These are phyloP conservation scores for Atractosteus spatula DNA, from an alignment of 2,113 vertebrate genomes.

Conservation along the genomic window DNA sequence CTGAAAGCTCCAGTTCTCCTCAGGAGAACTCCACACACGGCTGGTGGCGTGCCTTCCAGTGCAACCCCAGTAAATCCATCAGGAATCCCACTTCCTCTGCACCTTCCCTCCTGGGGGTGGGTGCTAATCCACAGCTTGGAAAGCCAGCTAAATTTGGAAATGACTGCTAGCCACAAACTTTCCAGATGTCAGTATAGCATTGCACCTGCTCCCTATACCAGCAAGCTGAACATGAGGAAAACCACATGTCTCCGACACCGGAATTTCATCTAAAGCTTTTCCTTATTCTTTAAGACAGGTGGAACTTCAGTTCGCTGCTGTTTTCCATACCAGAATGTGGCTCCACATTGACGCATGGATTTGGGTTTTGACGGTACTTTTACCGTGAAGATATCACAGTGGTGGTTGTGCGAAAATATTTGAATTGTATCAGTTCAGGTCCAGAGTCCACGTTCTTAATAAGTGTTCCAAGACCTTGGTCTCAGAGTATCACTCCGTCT, in stretches of 20 bases:
- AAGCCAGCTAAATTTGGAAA: constrained; percentile 51
- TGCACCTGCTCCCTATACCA: constrained; percentile 56
- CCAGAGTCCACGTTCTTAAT: too few species aligned
- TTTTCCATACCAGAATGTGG: too few species aligned
- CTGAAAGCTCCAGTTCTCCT: too few species aligned
- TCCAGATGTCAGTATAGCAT: constrained; percentile 54
- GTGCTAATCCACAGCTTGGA: constrained; percentile 46
- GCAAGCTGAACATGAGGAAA: constrained; percentile 29
- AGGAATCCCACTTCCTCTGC: constrained; percentile 48
- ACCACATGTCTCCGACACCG: not conserved
- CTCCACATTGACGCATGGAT: too few species aligned
- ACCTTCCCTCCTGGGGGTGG: constrained; percentile 28
- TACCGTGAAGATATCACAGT: too few species aligned
- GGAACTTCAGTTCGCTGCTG: not conserved
- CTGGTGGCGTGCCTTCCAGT: constrained; percentile 33
- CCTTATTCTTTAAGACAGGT: constrained; percentile 21
- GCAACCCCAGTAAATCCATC: constrained; percentile 46
- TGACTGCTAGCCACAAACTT: constrained; percentile 29
- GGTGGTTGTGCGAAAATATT: too few species aligned
- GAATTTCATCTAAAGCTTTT: constrained; percentile 23
- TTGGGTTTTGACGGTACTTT: too few species aligned
- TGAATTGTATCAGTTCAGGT: too few species aligned
- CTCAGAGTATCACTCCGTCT: too few species aligned
- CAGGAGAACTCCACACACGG: too few species aligned
- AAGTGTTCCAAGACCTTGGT: too few species aligned